Evolutionary conservation across 2,113 vertebrate genomes (phyloP), one percentile per base, ranked within the genome.

Genomic region (Grantiella picta): DNA sequence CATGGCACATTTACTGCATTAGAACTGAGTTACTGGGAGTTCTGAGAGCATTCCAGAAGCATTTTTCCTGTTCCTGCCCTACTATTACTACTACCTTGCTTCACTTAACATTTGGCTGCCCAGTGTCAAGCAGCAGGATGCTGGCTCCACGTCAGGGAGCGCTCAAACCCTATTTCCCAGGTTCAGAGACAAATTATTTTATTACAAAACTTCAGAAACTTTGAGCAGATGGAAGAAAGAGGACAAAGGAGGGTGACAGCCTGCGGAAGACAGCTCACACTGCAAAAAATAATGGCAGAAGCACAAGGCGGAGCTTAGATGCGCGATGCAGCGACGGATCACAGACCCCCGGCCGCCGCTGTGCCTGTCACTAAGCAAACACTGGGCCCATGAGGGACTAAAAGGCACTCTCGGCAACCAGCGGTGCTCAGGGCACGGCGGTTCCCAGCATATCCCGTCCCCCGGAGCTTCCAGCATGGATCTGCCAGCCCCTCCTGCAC

Each of bases 391-490:
- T 1, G 29, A 10, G 49, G 38, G 49, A 4, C 61, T 23, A 19
- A 50, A 21, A 45, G 33, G 23, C 72, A 3, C 44, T 27, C 31
- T 31, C 2, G 7, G 38, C 11, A 6, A 2, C 9, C 27, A 33
- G 68, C 0, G 11, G 29, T 0, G 33, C 27, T 0, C 36, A 17
- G 13, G 47, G 61, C 44, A 23, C 1, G 2, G 38, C 1, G 42
- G 21, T 4, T 13, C 14, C 52, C 70, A 4, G 44, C 33, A 15
- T 33, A 5, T 6, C 19, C 65, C 7, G 24, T 42, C 29, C 31
- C 17, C 64, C 44, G 18, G 75, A 23, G 80, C 44, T 42, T 2
- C 42, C 68, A 12, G 36, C 66, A 3, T 0, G 35, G 61, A 8
- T 1, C 28, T 1, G 8, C 70, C 81, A 5, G 36, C 22, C 40